phyloP scores from a whole-genome alignment of 1,140 invertebrate species.

The Tetranychus urticae region DNA sequence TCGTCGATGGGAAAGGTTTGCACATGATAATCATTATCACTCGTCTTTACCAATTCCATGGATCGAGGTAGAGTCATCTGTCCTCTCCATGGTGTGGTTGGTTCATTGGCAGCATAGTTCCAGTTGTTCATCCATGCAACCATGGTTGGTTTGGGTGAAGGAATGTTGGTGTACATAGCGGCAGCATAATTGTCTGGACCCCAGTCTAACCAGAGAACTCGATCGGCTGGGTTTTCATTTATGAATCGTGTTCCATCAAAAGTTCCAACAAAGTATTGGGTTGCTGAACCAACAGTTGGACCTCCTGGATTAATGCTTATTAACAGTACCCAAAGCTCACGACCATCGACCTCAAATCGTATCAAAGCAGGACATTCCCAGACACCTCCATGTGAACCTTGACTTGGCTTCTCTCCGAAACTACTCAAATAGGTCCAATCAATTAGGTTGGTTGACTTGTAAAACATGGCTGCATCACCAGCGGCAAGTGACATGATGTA shows the following conservation, averaged over 20 bases:
- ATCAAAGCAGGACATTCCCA: constrained; percentile 6
- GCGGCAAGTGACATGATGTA: constrained; percentile 3
- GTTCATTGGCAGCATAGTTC: neutral
- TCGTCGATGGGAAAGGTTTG: neutral
- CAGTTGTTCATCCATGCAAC: constrained; percentile 4
- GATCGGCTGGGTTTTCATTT: neutral
- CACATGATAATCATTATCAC: neutral
- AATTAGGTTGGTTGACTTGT: constrained; percentile 2
- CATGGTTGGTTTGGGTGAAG: neutral
- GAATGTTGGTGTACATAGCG: neutral
- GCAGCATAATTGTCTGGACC: constrained; percentile 8
- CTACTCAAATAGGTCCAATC: neutral
- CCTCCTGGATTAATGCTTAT: neutral
- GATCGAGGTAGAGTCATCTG: constrained; percentile 1
- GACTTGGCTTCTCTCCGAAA: neutral
- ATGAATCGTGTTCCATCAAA: constrained; percentile 4
- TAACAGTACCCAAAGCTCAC: neutral
- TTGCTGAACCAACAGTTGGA: neutral
- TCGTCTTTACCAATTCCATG: neutral
- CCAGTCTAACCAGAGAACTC: neutral
- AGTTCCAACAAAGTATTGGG: constrained; percentile 5
- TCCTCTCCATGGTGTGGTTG: constrained; percentile 5
- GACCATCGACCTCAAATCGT: neutral
- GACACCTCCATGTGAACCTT: neutral
- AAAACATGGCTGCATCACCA: neutral